phyloP scores from a whole-genome alignment of 2,797 vertebrate species.

The Tokudaia muenninki region DNA sequence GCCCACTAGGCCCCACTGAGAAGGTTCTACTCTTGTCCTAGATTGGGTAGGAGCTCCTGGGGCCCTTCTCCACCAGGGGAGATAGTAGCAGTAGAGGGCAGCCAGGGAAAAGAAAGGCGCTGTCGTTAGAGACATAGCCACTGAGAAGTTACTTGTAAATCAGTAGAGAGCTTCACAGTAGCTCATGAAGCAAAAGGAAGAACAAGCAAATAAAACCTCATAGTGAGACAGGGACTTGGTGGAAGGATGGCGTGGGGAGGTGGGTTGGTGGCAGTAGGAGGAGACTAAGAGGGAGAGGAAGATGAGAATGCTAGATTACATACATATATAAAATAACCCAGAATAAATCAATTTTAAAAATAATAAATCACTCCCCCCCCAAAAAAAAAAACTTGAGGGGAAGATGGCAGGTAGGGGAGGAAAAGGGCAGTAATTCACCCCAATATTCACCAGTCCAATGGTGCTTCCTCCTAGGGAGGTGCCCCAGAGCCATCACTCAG shows the following conservation, averaged over 20 bases:
- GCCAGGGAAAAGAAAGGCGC: not conserved
- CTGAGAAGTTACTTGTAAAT: not conserved
- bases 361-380: not conserved
- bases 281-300: not conserved
- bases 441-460: not conserved
- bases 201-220: not conserved
- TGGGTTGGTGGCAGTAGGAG: not conserved
- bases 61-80: not conserved
- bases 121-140: not conserved
- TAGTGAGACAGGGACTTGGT: not conserved
- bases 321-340: not conserved
- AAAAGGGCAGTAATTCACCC: not conserved
- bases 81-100: not conserved
- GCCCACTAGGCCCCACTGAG: not conserved
- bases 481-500: not conserved
- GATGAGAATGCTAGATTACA: not conserved
- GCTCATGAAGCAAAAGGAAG: not conserved
- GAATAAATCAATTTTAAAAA: not conserved
- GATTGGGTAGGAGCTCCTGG: not conserved
- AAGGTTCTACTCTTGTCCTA: too few species aligned
- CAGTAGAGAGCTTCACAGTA: not conserved
- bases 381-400: conserved; percentile 18
- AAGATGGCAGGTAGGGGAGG: not conserved
- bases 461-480: not conserved
- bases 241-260: not conserved